Evolutionary conservation across 2,797 vertebrate species (phyloP).

Genomic region (Danio aesculapii): DNA sequence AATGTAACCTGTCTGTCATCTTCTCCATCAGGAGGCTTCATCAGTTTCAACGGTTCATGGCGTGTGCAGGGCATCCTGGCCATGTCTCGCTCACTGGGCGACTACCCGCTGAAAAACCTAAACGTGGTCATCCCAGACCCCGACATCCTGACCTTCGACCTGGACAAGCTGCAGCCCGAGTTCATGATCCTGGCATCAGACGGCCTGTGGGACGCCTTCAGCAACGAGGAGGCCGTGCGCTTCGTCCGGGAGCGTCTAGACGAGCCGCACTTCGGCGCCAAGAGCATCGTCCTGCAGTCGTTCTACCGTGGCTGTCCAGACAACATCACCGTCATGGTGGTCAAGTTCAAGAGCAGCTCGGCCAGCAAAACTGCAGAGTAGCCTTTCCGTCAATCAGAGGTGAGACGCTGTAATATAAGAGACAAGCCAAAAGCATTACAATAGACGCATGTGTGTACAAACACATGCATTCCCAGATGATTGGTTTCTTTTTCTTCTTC

Average conservation of each 20-base stretch:
- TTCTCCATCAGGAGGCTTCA: conserved; percentile 88
- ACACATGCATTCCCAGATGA: conserved; percentile 38
- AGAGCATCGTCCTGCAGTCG: conserved; percentile 97
- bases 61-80: conserved; percentile 97
- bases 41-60: conserved; percentile 99
- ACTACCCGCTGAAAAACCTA: conserved; percentile 97
- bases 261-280: conserved; percentile 97
- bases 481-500: neutral
- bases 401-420: conserved; percentile 17
- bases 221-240: conserved; percentile 95
- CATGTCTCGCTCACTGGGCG: conserved; percentile 97
- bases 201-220: conserved; percentile 98
- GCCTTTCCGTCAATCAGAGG: conserved; percentile 20
- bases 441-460: neutral
- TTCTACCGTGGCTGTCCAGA: conserved; percentile 98
- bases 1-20: neutral
- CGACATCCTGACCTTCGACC: conserved; percentile 95
- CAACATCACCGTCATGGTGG: conserved; percentile 99
- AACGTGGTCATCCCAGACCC: conserved; percentile 97
- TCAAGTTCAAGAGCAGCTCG: conserved; percentile 94
- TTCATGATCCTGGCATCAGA: conserved; percentile 98
- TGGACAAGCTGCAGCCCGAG: conserved; percentile 98
- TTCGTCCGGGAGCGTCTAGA: conserved; percentile 97
- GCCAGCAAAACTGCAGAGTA: conserved; percentile 69
- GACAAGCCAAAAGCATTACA: neutral